Conservation (phyloP, 2,113 vertebrate genomes). For the Grallaria varia region DNA sequence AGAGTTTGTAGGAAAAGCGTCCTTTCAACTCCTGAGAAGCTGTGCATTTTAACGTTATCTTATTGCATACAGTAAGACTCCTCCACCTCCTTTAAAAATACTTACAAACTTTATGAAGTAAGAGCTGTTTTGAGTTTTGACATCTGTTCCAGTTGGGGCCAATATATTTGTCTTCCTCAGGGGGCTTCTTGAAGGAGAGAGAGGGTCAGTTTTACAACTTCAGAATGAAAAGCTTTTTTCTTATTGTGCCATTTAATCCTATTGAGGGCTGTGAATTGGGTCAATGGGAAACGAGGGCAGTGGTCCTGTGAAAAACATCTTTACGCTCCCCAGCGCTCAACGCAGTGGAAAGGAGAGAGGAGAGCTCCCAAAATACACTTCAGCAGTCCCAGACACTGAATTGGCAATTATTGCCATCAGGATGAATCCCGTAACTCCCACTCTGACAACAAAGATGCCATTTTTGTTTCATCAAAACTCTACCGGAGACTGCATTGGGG, state of each 20-base stretch:
- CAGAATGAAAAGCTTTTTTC: slow-evolving; percentile 35
- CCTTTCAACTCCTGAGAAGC: slow-evolving; percentile 40
- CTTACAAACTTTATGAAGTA: neutral
- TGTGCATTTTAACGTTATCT: slow-evolving; percentile 30
- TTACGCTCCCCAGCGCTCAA: slow-evolving; percentile 1
- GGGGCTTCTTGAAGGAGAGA: neutral
- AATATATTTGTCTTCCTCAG: neutral
- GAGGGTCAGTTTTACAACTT: slow-evolving; percentile 19
- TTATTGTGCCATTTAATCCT: slow-evolving; percentile 38
- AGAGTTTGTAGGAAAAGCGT: slow-evolving; percentile 57
- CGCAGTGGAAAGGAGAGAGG: neutral
- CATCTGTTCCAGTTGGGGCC: neutral
- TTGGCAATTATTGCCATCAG: slow-evolving; percentile 27
- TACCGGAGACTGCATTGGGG: neutral
- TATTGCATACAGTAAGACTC: neutral
- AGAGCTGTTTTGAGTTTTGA: slow-evolving; percentile 15
- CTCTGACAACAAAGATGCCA: slow-evolving; percentile 21
- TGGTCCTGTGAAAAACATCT: slow-evolving; percentile 30
- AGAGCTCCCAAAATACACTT: slow-evolving; percentile 12
- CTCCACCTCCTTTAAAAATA: slow-evolving; percentile 31
- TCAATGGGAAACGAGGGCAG: neutral
- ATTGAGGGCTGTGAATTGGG: neutral
- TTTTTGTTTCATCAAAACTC: slow-evolving; percentile 23
- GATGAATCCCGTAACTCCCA: slow-evolving; percentile 11
- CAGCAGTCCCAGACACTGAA: slow-evolving; percentile 13